These are phyloP conservation scores for Podarcis lilfordi DNA, from an alignment of 2,797 vertebrate genomes.

Conservation along the genomic window DNA sequence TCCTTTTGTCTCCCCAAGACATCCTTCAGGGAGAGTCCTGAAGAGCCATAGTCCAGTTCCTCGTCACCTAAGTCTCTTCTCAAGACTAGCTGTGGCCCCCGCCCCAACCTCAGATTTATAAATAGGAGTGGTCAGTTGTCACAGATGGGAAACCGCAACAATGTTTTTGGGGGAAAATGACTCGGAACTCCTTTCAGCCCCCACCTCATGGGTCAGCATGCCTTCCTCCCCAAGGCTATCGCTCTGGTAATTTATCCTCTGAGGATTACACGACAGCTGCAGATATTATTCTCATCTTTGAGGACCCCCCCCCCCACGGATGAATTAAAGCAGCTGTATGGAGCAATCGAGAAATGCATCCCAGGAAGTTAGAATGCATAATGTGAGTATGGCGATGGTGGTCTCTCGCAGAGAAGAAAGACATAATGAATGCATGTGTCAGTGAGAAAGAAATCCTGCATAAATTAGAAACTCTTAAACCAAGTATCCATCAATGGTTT, in stretches of 20 bases:
- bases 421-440: neutral
- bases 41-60: neutral
- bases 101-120: neutral
- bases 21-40: neutral
- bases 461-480: constrained; percentile 7
- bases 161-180: neutral
- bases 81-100: neutral
- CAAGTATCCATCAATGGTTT: constrained; percentile 22
- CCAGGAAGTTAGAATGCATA: neutral
- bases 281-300: neutral
- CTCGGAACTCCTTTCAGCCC: neutral
- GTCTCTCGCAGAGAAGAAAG: neutral
- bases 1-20: constrained; percentile 2
- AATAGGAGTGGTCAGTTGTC: neutral
- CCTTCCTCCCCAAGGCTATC: neutral
- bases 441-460: neutral
- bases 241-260: neutral
- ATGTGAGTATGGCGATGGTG: neutral
- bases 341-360: neutral
- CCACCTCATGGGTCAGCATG: neutral
- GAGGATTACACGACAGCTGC: neutral
- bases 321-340: neutral
- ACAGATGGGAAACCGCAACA: neutral
- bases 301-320: neutral
- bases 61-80: neutral